Percentiles rank a stretch among this genome's conserved stretches.
These are phyloP conservation scores for Haliclystus octoradiatus DNA, from an alignment of 30 jellyfish, hydroid and myxozoan genomes.

Conservation along the genomic window DNA sequence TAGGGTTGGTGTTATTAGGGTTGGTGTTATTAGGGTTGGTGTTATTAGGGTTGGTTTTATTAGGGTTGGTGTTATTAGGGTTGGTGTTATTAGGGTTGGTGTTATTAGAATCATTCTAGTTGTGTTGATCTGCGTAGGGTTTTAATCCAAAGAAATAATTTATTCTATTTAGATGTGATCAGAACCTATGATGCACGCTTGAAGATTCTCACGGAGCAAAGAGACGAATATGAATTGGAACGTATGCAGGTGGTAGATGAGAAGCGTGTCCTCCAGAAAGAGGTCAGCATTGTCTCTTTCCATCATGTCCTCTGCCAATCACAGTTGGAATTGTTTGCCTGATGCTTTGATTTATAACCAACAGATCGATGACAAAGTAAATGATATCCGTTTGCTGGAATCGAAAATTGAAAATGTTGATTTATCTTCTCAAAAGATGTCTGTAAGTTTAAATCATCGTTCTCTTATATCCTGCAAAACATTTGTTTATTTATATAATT, in stretches of 20 bases:
- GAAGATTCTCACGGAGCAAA: background rate
- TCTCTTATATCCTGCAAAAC: too few species aligned
- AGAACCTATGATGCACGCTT: background rate
- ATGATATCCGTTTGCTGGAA: background rate
- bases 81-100: too few species aligned
- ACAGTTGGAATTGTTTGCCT: background rate
- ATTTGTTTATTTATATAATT: too few species aligned
- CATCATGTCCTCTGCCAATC: too few species aligned
- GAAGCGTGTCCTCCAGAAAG: background rate
- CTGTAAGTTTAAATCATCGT: too few species aligned
- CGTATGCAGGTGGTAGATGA: background rate
- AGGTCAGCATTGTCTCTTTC: background rate
- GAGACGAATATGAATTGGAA: background rate
- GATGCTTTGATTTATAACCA: background rate
- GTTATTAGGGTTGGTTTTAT: too few species aligned
- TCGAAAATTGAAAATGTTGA: background rate
- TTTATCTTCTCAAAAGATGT: background rate
- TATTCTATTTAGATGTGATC: background rate
- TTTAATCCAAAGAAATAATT: too few species aligned
- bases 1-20: too few species aligned
- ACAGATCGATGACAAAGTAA: background rate
- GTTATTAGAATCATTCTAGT: too few species aligned
- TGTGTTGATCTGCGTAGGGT: too few species aligned
- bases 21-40: too few species aligned
- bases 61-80: too few species aligned